Percentiles rank a stretch among this genome's conserved stretches.
Conservation (phyloP, 2,113 vertebrate genomes). For the Dicentrarchus labrax region DNA sequence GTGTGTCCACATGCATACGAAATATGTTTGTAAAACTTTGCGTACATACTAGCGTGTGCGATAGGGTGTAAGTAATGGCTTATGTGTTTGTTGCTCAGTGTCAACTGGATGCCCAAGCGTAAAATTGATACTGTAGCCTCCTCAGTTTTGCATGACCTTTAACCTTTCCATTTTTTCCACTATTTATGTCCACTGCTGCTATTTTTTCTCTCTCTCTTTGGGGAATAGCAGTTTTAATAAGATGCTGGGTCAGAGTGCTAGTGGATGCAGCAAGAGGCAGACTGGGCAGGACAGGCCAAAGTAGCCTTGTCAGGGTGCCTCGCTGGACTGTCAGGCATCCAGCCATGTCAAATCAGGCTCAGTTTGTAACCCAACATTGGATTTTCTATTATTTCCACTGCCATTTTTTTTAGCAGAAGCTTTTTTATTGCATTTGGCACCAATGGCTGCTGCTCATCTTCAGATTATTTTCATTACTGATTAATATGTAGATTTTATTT, state of each 20-base stretch:
- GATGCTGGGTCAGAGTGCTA: constrained; percentile 34
- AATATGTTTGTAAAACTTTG: constrained; percentile 52
- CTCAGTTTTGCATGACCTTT: constrained; percentile 50
- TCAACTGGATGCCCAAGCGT: constrained; percentile 45
- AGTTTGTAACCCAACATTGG: constrained; percentile 46
- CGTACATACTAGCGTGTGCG: constrained; percentile 27
- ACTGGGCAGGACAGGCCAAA: constrained; percentile 38
- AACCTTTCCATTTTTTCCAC: constrained; percentile 56
- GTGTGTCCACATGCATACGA: constrained; percentile 39
- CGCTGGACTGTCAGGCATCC: constrained; percentile 32
- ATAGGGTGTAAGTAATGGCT: constrained; percentile 41
- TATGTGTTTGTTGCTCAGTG: constrained; percentile 33
- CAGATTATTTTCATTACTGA: constrained; percentile 30
- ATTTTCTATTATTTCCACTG: constrained; percentile 56
- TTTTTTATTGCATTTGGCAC: constrained; percentile 20
- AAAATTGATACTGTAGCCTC: constrained; percentile 52
- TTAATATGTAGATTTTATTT: constrained; percentile 9
- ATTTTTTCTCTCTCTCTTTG: constrained; percentile 5
- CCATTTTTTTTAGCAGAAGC: constrained; percentile 21
- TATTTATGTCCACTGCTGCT: constrained; percentile 36
- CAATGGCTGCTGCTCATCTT: constrained; percentile 1
- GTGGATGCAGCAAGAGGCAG: constrained; percentile 32
- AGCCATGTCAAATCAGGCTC: constrained; percentile 47
- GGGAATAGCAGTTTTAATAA: constrained; percentile 58
- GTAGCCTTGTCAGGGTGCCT: constrained; percentile 36